Evolutionary conservation across 2,113 vertebrate genomes (phyloP).

Genomic region (Turdus rufiventris): DNA sequence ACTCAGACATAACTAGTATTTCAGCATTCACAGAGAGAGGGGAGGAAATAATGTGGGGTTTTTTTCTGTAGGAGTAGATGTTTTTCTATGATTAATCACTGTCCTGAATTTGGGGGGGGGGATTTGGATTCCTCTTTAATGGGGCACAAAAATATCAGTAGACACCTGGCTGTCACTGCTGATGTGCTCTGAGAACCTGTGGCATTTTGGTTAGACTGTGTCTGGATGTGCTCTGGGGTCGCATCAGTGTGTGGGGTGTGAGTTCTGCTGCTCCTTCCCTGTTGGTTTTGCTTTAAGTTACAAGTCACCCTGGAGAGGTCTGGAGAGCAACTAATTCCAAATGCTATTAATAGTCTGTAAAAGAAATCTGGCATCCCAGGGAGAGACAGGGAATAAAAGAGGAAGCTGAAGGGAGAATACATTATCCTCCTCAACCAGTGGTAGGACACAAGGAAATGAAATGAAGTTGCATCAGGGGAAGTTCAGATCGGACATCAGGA

Average conservation of each 20-base stretch:
- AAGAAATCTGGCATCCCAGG: not conserved
- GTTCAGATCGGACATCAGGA: not conserved
- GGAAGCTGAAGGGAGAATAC: not conserved
- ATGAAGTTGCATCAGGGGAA: not conserved
- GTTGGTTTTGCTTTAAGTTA: not conserved
- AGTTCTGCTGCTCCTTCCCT: not conserved
- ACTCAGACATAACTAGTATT: not conserved
- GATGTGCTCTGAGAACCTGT: not conserved
- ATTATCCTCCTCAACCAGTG: not conserved
- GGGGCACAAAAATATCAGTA: not conserved
- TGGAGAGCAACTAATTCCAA: not conserved
- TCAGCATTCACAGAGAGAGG: rapidly evolving
- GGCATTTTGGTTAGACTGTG: not conserved
- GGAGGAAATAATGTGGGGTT: not conserved
- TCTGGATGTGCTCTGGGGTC: not conserved
- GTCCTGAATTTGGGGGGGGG: not conserved
- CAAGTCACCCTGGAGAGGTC: not conserved
- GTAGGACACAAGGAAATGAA: not conserved
- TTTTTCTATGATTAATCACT: not conserved
- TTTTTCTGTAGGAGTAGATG: not conserved
- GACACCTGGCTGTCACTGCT: not conserved
- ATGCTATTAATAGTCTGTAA: not conserved
- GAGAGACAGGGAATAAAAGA: not conserved
- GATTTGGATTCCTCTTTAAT: not conserved
- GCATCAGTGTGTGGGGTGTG: rapidly evolving